Base-by-base conservation (phyloP, 2,797 vertebrate genomes). In the Typhlichthys subterraneus region DNA sequence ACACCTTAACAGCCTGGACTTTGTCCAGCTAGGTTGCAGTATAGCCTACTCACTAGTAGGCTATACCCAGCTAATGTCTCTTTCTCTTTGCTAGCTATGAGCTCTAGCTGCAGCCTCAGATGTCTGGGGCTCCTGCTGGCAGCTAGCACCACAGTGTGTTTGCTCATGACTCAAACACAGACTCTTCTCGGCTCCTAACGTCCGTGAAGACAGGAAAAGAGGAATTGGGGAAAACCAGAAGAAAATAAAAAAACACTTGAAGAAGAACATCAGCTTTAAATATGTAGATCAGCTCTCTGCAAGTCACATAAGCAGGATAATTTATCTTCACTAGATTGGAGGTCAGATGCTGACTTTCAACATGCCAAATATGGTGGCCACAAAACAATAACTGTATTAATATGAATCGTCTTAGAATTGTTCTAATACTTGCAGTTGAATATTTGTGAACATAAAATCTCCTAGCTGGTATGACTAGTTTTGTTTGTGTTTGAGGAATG, bases 101-200 rank as follows among this genome's bases (percentile, higher is more conserved):
- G 87, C 74, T 87, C 87, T 1, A 83, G 89, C 79, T 64, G 67
- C 53, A 58, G 65, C 50, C 69, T 82, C 23, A 71, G 70, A 15
- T 82, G 89, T 29, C 72, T 59, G 38, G 17, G 76, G 65, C 69
- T 67, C 33, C 70, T 88, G 74, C 81, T 92, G 83, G 75, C 85
- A 51, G 42, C 80, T 74, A 65, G 79, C 61, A 72, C 80, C 2
- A 68, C 59, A 31, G 65, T 81, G 70, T 81, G 82, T 52, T 0
- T 83, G 68, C 19, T 91, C 51, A 69, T 87, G 77, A 67, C 80
- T 72, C 70, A 72, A 63, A 57, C 72, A 72, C 77, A 82, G 15
- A 54, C 63, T 63, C 69, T 70, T 14, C 63, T 85, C 56, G 61
- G 85, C 67, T 93, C 81, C 72, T 93, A 92, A 90, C 88, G 14